phyloP scores from a whole-genome alignment of 2,888 invertebrate genomes.

The Sympetrum striolatum region DNA sequence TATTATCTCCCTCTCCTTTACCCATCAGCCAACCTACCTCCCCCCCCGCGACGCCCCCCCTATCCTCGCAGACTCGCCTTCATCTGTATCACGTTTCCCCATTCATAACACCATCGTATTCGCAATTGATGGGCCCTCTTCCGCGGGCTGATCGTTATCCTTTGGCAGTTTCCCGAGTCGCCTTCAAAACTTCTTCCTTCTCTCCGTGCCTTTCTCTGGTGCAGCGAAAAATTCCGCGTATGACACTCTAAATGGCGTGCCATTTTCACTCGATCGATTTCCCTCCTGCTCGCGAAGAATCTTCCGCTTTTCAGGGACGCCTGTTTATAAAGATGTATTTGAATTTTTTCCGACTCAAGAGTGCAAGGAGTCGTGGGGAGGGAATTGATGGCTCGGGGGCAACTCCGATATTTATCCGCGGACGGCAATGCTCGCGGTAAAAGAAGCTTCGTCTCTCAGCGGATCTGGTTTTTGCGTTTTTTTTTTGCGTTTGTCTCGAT shows the following conservation, averaged over 20 bases:
- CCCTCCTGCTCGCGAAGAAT: background rate
- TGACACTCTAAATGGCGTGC: background rate
- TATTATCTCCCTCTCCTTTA: background rate
- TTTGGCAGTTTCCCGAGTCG: conserved; percentile 24
- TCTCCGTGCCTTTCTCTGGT: background rate
- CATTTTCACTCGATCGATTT: background rate
- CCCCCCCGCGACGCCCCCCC: background rate
- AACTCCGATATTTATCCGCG: background rate
- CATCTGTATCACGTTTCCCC: conserved; percentile 39
- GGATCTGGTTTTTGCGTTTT: background rate
- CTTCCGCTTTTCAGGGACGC: background rate
- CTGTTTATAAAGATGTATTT: background rate
- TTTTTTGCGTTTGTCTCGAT: background rate
- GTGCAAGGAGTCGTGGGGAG: background rate
- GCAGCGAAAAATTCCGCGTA: background rate
- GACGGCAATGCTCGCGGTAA: background rate
- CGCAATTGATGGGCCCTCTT: conserved; percentile 36
- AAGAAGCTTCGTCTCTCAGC: background rate
- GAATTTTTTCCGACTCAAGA: background rate
- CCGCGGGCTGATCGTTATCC: conserved; percentile 22
- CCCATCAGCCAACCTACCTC: background rate
- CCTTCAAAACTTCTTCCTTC: background rate
- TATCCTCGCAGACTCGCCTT: conserved; percentile 5
- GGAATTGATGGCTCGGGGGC: background rate
- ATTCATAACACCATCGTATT: conserved; percentile 39